Percentiles rank a stretch among this genome's conserved stretches.
Evolutionary conservation across 2,888 invertebrate species (phyloP).

Genomic region (Podabrus alpinus): DNA sequence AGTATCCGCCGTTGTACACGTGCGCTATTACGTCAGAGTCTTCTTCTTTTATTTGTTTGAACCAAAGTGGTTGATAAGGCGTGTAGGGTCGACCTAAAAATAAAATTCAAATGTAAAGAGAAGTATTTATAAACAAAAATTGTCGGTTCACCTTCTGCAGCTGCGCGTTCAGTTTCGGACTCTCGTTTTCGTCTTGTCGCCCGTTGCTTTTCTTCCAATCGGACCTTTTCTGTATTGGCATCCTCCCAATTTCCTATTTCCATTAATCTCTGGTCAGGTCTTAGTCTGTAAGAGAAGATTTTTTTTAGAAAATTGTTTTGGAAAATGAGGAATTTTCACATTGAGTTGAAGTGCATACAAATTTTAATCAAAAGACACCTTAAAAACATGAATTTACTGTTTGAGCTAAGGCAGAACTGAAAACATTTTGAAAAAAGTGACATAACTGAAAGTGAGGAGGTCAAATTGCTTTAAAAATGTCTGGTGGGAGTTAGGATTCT

Average conservation of each 20-base stretch:
- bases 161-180: conserved; percentile 73
- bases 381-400: too few species aligned
- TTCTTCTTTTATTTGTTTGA: conserved; percentile 79
- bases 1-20: conserved; percentile 86
- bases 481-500: too few species aligned
- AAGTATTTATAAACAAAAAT: background rate
- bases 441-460: too few species aligned
- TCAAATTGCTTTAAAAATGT: too few species aligned
- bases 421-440: too few species aligned
- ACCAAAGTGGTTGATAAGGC: conserved; percentile 86
- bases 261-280: conserved; percentile 98
- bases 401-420: too few species aligned
- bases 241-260: conserved; percentile 92
- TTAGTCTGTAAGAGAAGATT: conserved; percentile 50
- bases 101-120: background rate
- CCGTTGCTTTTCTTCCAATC: conserved; percentile 95
- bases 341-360: too few species aligned
- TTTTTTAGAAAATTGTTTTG: background rate
- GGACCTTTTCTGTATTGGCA: conserved; percentile 83
- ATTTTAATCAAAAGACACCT: too few species aligned
- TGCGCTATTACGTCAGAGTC: conserved; percentile 73
- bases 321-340: too few species aligned
- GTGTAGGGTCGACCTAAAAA: conserved; percentile 64
- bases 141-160: conserved; percentile 58
- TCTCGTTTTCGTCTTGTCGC: conserved; percentile 77